Evolutionary conservation across 2,888 invertebrate species (phyloP).

Genomic region (Brachypterus glaber): DNA sequence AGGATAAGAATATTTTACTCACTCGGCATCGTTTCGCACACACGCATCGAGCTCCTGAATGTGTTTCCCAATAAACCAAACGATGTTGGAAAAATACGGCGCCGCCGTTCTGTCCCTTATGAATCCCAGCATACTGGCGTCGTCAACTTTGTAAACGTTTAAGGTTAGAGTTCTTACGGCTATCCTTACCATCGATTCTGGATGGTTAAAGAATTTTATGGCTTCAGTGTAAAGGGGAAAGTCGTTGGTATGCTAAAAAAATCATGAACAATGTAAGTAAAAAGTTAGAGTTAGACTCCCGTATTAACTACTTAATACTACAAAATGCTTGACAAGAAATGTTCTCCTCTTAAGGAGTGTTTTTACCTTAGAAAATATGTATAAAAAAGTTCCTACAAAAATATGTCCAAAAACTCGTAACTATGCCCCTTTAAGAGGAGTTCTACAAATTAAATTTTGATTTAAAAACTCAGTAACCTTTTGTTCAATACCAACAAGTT

Average conservation of each 20-base stretch:
- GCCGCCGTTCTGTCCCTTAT: conserved; percentile 94
- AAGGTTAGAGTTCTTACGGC: conserved; percentile 95
- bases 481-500: too few relatives aligned
- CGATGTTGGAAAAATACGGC: conserved; percentile 96
- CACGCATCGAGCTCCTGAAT: conserved; percentile 91
- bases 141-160: conserved; percentile 92
- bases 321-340: conserved; percentile 3
- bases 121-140: conserved; percentile 89
- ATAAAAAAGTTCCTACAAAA: too few relatives aligned
- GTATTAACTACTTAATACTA: conserved; percentile 2
- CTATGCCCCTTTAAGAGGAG: too few relatives aligned
- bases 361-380: too few relatives aligned
- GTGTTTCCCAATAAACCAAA: conserved; percentile 98
- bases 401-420: too few relatives aligned
- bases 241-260: conserved; percentile 85
- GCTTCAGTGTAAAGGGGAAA: conserved; percentile 99
- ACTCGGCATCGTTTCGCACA: conserved; percentile 93
- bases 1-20: conserved; percentile 44
- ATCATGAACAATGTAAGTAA: conserved; percentile 8
- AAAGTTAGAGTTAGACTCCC: conserved; percentile 8
- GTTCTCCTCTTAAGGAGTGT: too few relatives aligned
- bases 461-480: too few relatives aligned
- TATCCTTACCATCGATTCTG: conserved; percentile 98
- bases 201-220: conserved; percentile 98
- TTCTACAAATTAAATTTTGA: too few relatives aligned